phyloP scores from a whole-genome alignment of 2,113 vertebrate species.

The Oryzias melastigma region DNA sequence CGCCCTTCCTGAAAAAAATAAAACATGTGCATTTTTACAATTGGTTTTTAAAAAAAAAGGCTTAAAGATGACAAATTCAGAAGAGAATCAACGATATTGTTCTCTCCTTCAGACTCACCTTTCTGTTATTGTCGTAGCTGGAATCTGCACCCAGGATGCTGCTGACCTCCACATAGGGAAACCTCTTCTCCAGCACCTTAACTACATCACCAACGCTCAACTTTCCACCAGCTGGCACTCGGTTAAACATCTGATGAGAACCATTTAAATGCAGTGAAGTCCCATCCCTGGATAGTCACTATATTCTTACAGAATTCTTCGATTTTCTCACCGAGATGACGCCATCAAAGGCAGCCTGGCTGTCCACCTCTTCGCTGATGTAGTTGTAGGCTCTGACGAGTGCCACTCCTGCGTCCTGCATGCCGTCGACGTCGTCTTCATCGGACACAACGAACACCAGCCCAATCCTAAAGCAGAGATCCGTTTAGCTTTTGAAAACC shows the following conservation, averaged over 20 bases:
- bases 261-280: not conserved
- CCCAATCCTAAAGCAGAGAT: slow-evolving; percentile 76
- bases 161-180: slow-evolving; percentile 88
- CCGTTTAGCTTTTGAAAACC: not conserved
- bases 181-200: slow-evolving; percentile 88
- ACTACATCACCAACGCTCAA: slow-evolving; percentile 89
- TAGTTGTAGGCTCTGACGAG: slow-evolving; percentile 93
- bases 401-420: slow-evolving; percentile 91
- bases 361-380: slow-evolving; percentile 87
- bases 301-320: too few species aligned
- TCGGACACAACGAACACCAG: slow-evolving; percentile 93
- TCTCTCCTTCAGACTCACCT: slow-evolving; percentile 75
- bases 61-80: too few species aligned
- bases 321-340: slow-evolving; percentile 83
- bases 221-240: slow-evolving; percentile 80
- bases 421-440: slow-evolving; percentile 87
- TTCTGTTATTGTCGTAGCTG: slow-evolving; percentile 89
- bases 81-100: too few species aligned
- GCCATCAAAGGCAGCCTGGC: slow-evolving; percentile 88
- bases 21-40: not conserved
- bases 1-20: slow-evolving; percentile 80
- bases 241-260: slow-evolving; percentile 85
- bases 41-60: not conserved
- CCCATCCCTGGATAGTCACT: too few species aligned
- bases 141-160: slow-evolving; percentile 91